Evolutionary conservation across 2,113 vertebrate species (phyloP).

Genomic region (Cranoglanis bouderius): DNA sequence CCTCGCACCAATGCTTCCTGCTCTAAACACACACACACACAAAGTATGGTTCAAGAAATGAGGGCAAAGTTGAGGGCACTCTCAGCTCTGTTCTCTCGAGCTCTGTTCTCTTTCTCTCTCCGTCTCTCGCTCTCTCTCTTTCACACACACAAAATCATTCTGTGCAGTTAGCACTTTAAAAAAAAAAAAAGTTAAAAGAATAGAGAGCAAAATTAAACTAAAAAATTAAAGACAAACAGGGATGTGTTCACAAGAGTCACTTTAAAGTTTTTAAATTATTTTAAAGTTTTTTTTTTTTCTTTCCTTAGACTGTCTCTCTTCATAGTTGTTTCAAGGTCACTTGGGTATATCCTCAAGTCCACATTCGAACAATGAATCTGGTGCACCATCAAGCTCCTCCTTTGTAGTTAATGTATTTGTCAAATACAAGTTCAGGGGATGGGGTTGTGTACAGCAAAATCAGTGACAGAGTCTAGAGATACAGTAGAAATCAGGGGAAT

Average conservation of each 20-base stretch:
- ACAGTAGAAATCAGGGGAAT: background rate
- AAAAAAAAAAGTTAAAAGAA: too few species aligned
- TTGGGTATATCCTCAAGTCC: background rate
- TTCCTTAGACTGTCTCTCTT: too few species aligned
- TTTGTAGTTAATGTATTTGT: background rate
- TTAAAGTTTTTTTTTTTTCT: background rate
- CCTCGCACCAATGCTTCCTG: constrained; percentile 48
- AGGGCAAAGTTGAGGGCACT: constrained; percentile 70
- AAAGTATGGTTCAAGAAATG: constrained; percentile 31
- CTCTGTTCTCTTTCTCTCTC: background rate
- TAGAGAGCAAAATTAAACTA: too few species aligned
- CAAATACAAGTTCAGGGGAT: too few species aligned
- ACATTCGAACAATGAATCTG: background rate
- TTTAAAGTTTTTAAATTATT: too few species aligned
- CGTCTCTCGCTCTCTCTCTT: background rate
- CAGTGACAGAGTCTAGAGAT: background rate
- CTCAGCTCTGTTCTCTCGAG: constrained; percentile 35
- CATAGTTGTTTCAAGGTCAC: background rate
- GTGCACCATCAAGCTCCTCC: background rate
- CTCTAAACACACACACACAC: constrained; percentile 32
- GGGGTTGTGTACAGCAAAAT: too few species aligned
- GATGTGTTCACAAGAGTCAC: too few species aligned
- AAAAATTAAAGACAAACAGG: too few species aligned
- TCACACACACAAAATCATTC: background rate
- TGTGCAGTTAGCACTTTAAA: background rate